Evolutionary conservation across 2,113 vertebrate genomes (phyloP).

Genomic region (Tenrec ecaudatus): DNA sequence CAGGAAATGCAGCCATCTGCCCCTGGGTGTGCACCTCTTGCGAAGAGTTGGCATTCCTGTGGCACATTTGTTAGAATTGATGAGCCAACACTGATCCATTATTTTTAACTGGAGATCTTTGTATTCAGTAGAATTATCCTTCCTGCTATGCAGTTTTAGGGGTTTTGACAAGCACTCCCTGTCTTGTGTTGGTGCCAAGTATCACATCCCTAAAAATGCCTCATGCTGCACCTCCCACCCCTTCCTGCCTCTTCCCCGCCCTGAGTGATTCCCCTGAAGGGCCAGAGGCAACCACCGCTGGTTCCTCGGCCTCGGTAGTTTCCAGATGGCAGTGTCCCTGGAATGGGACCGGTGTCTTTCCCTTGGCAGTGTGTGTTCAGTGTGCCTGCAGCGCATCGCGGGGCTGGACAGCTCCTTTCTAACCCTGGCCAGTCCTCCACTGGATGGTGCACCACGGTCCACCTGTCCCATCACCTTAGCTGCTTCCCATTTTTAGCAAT

Average conservation of each 20-base stretch:
- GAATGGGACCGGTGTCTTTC: neutral
- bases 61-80: neutral
- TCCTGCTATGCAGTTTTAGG: neutral
- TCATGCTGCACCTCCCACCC: neutral
- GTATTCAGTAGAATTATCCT: neutral
- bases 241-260: neutral
- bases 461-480: neutral
- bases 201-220: neutral
- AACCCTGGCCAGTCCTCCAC: too few species aligned
- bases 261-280: too few species aligned
- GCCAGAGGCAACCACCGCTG: neutral
- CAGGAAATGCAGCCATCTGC: neutral
- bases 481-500: neutral
- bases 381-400: too few species aligned
- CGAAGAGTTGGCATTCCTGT: neutral
- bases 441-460: neutral
- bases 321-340: neutral
- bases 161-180: neutral
- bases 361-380: neutral
- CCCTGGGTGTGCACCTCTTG: neutral
- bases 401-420: too few species aligned
- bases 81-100: neutral
- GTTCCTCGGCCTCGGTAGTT: neutral
- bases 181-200: neutral
- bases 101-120: neutral